Conservation (phyloP, 2,113 vertebrate species). For the Terrapene triunguis region DNA sequence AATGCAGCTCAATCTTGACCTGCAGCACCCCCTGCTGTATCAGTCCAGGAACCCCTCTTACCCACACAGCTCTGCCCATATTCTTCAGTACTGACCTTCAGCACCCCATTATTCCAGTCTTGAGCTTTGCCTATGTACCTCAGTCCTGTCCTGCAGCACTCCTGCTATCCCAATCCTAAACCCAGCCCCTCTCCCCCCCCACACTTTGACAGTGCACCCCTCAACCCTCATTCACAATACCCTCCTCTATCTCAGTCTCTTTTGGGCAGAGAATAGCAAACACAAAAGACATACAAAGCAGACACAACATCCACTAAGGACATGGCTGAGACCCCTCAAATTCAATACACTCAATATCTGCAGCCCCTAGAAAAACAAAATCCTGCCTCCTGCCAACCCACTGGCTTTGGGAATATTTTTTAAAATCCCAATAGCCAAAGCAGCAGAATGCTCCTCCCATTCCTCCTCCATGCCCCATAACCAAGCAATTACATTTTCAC, state of each 20-base stretch:
- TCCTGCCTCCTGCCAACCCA: neutral
- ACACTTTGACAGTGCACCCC: neutral
- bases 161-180: neutral
- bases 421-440: neutral
- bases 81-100: neutral
- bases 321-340: neutral
- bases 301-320: slow-evolving; percentile 26
- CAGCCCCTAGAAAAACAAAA: slow-evolving; percentile 25
- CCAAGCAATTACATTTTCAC: neutral
- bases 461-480: neutral
- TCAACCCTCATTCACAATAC: neutral
- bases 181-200: neutral
- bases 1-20: neutral
- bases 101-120: neutral
- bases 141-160: neutral
- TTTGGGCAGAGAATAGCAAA: slow-evolving; percentile 47
- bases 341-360: slow-evolving; percentile 52
- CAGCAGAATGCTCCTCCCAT: neutral
- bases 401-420: neutral
- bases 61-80: neutral
- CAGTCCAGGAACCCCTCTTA: neutral
- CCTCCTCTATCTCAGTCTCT: neutral
- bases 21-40: neutral
- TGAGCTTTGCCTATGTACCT: neutral
- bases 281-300: slow-evolving; percentile 22